Evolutionary conservation across 2,797 vertebrate genomes (phyloP), one percentile per base, ranked within the genome.

Genomic region (Smutsia gigantea): DNA sequence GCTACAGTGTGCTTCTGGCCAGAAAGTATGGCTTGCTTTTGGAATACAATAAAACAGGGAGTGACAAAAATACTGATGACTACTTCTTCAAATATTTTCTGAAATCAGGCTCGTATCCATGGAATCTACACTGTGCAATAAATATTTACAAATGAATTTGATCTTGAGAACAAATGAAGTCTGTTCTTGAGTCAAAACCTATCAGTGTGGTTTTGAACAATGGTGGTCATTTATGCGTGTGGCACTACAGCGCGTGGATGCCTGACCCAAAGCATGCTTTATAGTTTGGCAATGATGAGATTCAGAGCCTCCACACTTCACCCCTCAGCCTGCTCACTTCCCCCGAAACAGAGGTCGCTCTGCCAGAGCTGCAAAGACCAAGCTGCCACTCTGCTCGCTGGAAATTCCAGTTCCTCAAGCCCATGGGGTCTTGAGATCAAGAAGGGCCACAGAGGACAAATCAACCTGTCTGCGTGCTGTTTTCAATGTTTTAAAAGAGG

Each of bases 181-280:
- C 51, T 69, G 17, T 46, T 59, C 27, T 88, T 57, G 23, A 95
- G 53, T 29, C 61, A 39, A 84, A 55, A 15, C 11, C 31, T 46
- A n/a, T 25, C 46, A 27, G 31, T 18, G 37, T 19, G 37, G 31
- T 55, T 49, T 91, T 55, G 69, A 51, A 39, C 49, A 11, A 1
- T 1, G 51, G 14, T 21, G 17, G 51, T 53, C 25, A 7, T 37
- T 39, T 57, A 1, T 8, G 42, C 34, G 29, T n/a, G 39, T 74
- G 46, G 17, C 13, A 1, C 19, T 15, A 10, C 19, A 9, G n/a
- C 3, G 0, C 37, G 0, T 0, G 2, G 8, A 68, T 18, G 4
- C 19, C 7, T 0, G 14, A 8, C 61, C 11, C 13, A 27, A 61
- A 12, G 18, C 12, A 0, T 2, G 2, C 78, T 34, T 17, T 3